Base-by-base conservation (phyloP, 2,888 invertebrate genomes). In the Acronicta alni region DNA sequence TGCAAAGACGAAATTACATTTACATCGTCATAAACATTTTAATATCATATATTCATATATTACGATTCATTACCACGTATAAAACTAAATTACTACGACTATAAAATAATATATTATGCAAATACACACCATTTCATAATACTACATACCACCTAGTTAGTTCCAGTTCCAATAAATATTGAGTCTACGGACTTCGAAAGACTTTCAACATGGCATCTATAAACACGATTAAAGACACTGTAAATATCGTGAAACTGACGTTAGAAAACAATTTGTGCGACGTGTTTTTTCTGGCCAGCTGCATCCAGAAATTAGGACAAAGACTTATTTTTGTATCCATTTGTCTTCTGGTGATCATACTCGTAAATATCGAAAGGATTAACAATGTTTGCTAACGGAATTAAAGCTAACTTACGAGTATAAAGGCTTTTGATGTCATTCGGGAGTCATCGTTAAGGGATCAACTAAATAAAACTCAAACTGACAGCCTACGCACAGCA, bases 151-250 rank as follows among this genome's bases (percentile, higher is more conserved):
- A n/a, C 56, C 9, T 39, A 45, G 23, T 5, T 42, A 48, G n/a
- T 14, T 30, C 8, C 35, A 52, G 9, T 14, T 32, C 17, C 9
- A 37, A 57, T 74, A 71, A 67, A 61, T 61, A 67, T 46, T 54
- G 49, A 39, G 69, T 53, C 52, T 62, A 54, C 54, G n/a, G 41
- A 18, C 32, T 68, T 38, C 35, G 54, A 71, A 66, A 70, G 74
- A 53, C 72, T 74, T 77, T 73, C 68, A 75, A 75, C 65, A 66
- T 51, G 67, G 67, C 74, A 74, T 57, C 71, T 64, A 79, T 80
- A 84, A 85, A 84, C 65, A 65, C 76, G 69, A 84, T 83, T 83
- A 77, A 86, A 74, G 81, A 75, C 71, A 79, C 69, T 62, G 77
- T 81, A 79, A 84, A 84, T 80, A 79, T 74, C 46, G 53, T 67